Base-by-base conservation (phyloP, 2,113 vertebrate species). In the Salvelinus namaycush region DNA sequence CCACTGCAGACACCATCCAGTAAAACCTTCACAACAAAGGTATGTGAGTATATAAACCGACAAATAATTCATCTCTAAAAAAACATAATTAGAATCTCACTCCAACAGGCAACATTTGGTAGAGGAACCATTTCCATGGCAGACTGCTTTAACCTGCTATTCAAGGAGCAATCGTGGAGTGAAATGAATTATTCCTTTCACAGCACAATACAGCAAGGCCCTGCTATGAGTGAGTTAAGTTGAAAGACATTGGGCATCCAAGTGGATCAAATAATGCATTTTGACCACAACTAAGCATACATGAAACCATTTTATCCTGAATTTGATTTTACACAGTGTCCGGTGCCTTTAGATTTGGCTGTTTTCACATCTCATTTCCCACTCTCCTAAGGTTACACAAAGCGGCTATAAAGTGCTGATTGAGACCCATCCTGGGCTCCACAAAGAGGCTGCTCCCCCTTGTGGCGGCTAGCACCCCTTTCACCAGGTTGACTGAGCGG, bases 311-410 rank as follows among this genome's bases (percentile, higher is more conserved):
- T 86, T 89, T 85, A 64, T 73, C 75, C 83, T 67, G 59, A 68
- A 73, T 79, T 78, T 82, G 70, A 80, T 84, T 76, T 78, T 81
- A 73, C 74, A 82, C 76, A 68, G 73, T 60, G 76, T 76, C 78
- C 82, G 72, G 70, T 74, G 82, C 78, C 75, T 82, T 84, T 75
- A 79, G 72, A 78, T 84, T 74, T 73, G 62, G 22, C 82, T 86
- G 76, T 85, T 88, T 86, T 87, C 65, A 76, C 69, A 79, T 84
- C 86, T 89, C 70, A 87, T 87, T 89, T 90, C 89, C 81, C 83
- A 88, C 88, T 91, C 79, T 90, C 74, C 86, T 86, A 27, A 74
- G 72, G 81, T 89, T 90, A 87, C 86, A 82, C 78, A 79, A 77
- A 79, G 83, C 72, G 76, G 84, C 79, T 72, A 80, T 49, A 75